Evolutionary conservation across 2,797 vertebrate species (phyloP).

Genomic region (Lacerta viridis): DNA sequence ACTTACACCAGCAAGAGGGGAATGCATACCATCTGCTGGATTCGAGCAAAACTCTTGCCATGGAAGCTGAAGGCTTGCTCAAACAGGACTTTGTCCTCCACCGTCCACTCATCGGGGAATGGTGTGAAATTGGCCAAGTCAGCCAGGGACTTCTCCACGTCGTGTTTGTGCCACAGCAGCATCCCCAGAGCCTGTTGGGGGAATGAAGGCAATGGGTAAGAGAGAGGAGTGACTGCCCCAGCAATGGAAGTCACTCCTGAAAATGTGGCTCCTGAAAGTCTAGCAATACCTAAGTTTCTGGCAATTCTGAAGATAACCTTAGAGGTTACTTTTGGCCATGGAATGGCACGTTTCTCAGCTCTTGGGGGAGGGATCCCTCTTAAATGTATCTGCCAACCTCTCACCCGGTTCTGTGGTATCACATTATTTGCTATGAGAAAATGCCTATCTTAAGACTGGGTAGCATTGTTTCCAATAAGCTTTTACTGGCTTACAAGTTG

Average conservation of each 20-base stretch:
- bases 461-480: neutral
- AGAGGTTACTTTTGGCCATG: neutral
- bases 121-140: constrained; percentile 96
- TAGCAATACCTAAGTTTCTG: neutral
- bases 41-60: constrained; percentile 94
- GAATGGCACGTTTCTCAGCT: neutral
- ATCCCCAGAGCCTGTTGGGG: constrained; percentile 89
- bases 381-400: neutral
- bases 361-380: no score
- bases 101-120: constrained; percentile 94
- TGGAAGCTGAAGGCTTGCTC: constrained; percentile 97
- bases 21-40: constrained; percentile 90
- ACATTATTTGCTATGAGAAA: neutral
- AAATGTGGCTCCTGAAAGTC: neutral
- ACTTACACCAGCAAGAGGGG: no score
- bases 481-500: neutral
- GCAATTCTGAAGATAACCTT: neutral
- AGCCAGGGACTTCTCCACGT: constrained; percentile 91
- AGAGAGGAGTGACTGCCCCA: neutral
- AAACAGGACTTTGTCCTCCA: constrained; percentile 95
- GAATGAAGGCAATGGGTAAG: neutral
- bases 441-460: no score
- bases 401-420: no score
- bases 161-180: constrained; percentile 95
- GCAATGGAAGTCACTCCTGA: no score